Evolutionary conservation across 1,140 invertebrate species (phyloP), one percentile per base, ranked within the genome.

Genomic region (Saccostrea glomerata): DNA sequence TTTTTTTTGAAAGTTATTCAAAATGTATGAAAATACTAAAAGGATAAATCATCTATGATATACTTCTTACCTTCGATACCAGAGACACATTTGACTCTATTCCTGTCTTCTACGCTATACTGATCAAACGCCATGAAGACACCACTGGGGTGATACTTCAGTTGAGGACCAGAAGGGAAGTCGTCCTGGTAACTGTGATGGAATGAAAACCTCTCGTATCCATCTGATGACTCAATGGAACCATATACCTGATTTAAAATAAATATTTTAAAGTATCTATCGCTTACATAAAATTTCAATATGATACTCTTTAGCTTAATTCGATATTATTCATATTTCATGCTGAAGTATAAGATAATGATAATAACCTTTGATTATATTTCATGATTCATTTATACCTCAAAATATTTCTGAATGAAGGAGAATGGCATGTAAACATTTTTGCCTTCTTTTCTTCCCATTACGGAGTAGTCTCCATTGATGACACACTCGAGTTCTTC

Each of bases 41-140:
- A 9, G 5, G 47, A 0, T 47, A 7, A 47, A 0, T 47, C 9
- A 47, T 47, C 47, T 47, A 47, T 47, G 9, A 7, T 47, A 47
- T 47, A 47, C 47, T 47, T 47, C 6, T 9, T 47, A 47, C 47
- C 47, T 47, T 47, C 47, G 6, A 47, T 9, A 9, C 47, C 47
- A 47, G 47, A 47, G 47, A 47, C 47, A 47, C 47, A 47, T 47
- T 47, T 47, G 1, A 47, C 47, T 9, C 47, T 47, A 47, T 99
- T 98, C 60, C 99, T 96, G 0, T 97, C 97, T 95, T 99, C 98
- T 0, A 99, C 98, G 95, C 99, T 99, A 94, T 99, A 99, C 94
- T 98, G 98, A 93, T 98, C 98, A 95, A 99, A 99, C 90, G 98
- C 98, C 95, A 98, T 98, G 94, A 98, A 99, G 0, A 98, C 97